Conservation (phyloP, 2,113 vertebrate genomes). For the Anser cygnoides region DNA sequence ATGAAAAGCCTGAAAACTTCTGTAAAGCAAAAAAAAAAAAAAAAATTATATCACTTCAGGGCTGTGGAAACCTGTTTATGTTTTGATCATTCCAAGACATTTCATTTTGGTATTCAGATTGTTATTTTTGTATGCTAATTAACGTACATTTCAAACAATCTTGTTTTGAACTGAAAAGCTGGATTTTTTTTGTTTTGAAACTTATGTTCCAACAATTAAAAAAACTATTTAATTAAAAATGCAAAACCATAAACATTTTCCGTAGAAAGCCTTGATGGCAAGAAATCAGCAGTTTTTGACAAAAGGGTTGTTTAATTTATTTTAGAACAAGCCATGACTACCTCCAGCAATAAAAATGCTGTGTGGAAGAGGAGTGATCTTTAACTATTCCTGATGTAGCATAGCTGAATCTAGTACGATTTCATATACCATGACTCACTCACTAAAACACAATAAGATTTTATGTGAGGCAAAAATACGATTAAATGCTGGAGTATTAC, state of each 20-base stretch:
- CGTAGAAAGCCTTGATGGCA: conserved; percentile 12
- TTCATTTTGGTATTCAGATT: conserved; percentile 64
- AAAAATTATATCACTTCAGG: conserved; percentile 45
- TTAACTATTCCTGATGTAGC: neutral
- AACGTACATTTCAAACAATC: conserved; percentile 65
- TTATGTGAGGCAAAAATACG: neutral
- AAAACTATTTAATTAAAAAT: conserved; percentile 54
- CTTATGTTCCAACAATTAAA: conserved; percentile 64
- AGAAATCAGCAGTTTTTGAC: conserved; percentile 46
- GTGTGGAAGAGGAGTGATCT: neutral
- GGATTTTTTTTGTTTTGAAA: conserved; percentile 56
- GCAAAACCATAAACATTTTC: conserved; percentile 47
- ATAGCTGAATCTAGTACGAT: neutral
- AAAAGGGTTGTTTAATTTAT: neutral
- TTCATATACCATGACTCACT: neutral
- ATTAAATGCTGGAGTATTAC: neutral
- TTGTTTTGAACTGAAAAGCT: conserved; percentile 70
- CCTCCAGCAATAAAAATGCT: neutral
- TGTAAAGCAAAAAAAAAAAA: conserved; percentile 7
- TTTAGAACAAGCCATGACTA: neutral
- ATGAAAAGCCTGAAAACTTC: conserved; percentile 47
- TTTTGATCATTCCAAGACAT: conserved; percentile 67
- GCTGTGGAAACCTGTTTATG: conserved; percentile 51
- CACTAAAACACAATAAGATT: neutral
- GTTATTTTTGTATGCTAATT: conserved; percentile 72